Evolutionary conservation across 2,797 vertebrate species (phyloP), one percentile per base, ranked within the genome.

Genomic region (Spheniscus humboldti): DNA sequence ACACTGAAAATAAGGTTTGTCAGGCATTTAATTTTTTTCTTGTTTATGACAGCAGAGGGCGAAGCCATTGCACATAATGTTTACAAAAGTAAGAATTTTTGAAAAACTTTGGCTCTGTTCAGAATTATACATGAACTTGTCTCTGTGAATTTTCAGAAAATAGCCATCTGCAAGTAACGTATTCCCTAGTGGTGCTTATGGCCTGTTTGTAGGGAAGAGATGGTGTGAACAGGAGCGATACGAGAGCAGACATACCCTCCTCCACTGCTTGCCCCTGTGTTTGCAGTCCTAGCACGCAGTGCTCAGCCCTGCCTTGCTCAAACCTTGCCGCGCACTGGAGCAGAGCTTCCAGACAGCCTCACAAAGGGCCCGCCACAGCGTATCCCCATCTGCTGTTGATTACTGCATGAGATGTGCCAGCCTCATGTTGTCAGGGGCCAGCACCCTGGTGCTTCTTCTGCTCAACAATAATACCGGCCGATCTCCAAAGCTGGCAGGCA

Each of bases 221-320:
- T 1, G 1, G 22, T 22, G 57, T 0, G 1, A 88, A 81, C 9
- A 11, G 68, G 27, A 68, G n/a, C 0, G 0, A 67, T 27, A 48
- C 0, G 3, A 71, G 62, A 62, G 11, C 0, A 0, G 45, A 23
- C 12, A 4, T 14, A 33, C 8, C 18, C 25, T 79, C 9, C 64
- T 76, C 27, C 66, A n/a, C 11, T 1, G 1, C 50, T 57, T 1
- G 1, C 27, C n/a, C 39, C 27, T 19, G 12, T 35, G 11, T 67
- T 24, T 82, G n/a, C 45, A 76, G 71, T 18, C 28, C 56, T 47
- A 55, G 47, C 16, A 3, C 2, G 0, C 35, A 7, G 35, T 4
- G 2, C 39, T 52, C 39, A 52, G 43, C 39, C n/a, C n/a, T 41
- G 55, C n/a, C 37, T 37, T 57, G 22, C 53, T 73, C 48, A 67